These are phyloP conservation scores for Dicyrtomina minuta DNA, from an alignment of 2,888 invertebrate genomes.

Conservation along the genomic window DNA sequence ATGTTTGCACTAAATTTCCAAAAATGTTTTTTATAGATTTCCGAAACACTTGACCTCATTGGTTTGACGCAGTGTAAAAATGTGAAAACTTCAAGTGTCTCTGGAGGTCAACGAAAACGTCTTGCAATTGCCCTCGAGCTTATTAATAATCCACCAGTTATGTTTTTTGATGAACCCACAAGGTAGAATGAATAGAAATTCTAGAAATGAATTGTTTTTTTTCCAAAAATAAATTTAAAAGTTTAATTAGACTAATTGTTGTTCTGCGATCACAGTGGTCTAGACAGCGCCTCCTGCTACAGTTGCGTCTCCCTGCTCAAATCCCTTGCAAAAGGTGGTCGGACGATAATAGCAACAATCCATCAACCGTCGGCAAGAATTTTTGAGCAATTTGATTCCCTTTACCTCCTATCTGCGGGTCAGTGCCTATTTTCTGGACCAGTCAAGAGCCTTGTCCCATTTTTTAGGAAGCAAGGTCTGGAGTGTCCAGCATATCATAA, in stretches of 20 bases:
- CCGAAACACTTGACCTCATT: conserved; percentile 81
- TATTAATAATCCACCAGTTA: conserved; percentile 93
- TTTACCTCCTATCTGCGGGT: conserved; percentile 88
- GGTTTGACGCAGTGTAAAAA: conserved; percentile 76
- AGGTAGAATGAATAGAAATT: conserved; percentile 56
- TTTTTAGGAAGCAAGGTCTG: conserved; percentile 78
- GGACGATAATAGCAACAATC: conserved; percentile 93
- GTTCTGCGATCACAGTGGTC: conserved; percentile 69
- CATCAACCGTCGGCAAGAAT: conserved; percentile 94
- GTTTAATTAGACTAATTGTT: too few species aligned
- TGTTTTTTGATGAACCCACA: conserved; percentile 97
- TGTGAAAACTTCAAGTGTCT: conserved; percentile 76
- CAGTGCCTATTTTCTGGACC: conserved; percentile 90
- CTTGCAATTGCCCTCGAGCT: conserved; percentile 92
- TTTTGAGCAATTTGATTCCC: conserved; percentile 92
- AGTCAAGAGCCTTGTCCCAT: conserved; percentile 80
- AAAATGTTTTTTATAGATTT: conserved; percentile 65
- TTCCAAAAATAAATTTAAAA: too few species aligned
- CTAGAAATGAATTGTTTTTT: background rate
- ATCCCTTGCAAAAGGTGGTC: conserved; percentile 81
- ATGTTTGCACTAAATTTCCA: too few species aligned
- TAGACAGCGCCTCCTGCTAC: conserved; percentile 92
- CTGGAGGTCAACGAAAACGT: conserved; percentile 91
- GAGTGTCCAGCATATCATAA: conserved; percentile 95
- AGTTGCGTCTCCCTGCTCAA: conserved; percentile 87